Base-by-base conservation (phyloP, 2,888 invertebrate genomes). In the Ecliptopera silaceata region DNA sequence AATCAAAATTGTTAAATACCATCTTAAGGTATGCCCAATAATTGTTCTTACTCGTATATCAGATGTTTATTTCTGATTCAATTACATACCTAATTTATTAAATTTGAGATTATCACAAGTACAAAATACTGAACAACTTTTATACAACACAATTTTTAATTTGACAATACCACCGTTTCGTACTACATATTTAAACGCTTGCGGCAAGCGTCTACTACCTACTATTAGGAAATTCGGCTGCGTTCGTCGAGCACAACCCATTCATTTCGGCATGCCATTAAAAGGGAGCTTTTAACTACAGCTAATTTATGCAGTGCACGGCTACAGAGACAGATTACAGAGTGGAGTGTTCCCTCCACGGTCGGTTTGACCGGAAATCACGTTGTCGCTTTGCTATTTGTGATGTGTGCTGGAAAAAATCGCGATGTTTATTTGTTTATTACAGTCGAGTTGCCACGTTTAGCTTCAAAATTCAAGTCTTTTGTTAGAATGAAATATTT, bases 271-370 rank as follows among this genome's bases (percentile, higher is more conserved):
- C 79, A 80, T 79, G 75, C 85, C 84, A 88, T 87, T 88, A 86
- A 87, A 87, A 84, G 82, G 84, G 79, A 77, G 86, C 86, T 87
- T 88, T 87, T 88, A 89, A 88, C 88, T 86, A 82, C 79, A 79
- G 82, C 82, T 85, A 88, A 88, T 87, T 87, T 88, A 88, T 88
- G 86, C 88, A 83, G 80, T 69, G 79, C 85, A 85, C 82, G 85
- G 83, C 80, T 86, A 46, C 72, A 70, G 72, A 79, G 86, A 85
- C 88, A 88, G 88, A 89, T 88, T 88, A 88, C 86, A 88, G 87
- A 88, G 84, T 76, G 77, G 80, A 72, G 75, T 77, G 80, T 80
- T 77, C 79, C 74, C 75, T 75, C 74, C 69, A 71, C 68, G 72
- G 69, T 64, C 74, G 73, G 75, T 77, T 79, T 72, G 75, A 75